A percentile compares a stretch with the other conserved stretches of the same genome.
These are phyloP conservation scores for Homalodisca vitripennis DNA, from an alignment of 1,140 invertebrate species.

Conservation along the genomic window DNA sequence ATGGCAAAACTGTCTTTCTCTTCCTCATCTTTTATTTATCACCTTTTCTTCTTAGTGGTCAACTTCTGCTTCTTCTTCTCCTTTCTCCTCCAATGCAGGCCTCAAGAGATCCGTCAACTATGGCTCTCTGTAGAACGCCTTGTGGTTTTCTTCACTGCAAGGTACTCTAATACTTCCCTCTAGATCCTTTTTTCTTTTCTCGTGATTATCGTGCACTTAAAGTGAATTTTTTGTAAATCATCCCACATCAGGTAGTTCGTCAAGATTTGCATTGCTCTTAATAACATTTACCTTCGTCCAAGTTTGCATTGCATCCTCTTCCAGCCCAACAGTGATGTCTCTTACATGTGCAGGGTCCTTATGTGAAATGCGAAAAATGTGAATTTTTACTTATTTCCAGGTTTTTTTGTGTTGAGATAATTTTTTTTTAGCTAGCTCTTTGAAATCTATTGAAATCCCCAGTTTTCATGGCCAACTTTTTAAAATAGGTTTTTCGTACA, in stretches of 20 bases:
- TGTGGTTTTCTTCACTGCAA: conserved; percentile 25
- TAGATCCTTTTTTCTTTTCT: conserved; percentile 29
- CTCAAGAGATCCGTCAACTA: conserved; percentile 17
- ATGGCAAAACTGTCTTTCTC: conserved; percentile 1
- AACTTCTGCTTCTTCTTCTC: conserved; percentile 27
- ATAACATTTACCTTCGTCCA: conserved; percentile 27
- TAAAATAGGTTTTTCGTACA: conserved; percentile 23
- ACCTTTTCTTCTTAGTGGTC: conserved; percentile 25
- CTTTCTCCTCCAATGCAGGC: conserved; percentile 25
- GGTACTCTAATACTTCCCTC: conserved; percentile 28
- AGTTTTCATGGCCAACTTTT: conserved; percentile 29
- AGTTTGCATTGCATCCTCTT: conserved; percentile 15
- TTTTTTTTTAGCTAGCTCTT: conserved; percentile 33
- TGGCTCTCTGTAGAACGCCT: conserved; percentile 27
- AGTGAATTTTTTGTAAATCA: conserved; percentile 30
- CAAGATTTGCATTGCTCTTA: no score
- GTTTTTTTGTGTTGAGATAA: conserved; percentile 30
- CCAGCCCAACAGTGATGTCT: conserved; percentile 3
- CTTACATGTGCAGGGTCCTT: conserved; percentile 27
- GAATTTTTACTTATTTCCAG: conserved; percentile 30
- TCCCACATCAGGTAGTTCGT: no score
- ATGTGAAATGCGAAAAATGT: conserved; percentile 30
- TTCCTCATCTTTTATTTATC: conserved; percentile 12
- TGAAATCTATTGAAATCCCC: conserved; percentile 30
- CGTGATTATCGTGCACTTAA: conserved; percentile 22